phyloP scores from a whole-genome alignment of 2,113 vertebrate genomes.

The Peromyscus maniculatus region DNA sequence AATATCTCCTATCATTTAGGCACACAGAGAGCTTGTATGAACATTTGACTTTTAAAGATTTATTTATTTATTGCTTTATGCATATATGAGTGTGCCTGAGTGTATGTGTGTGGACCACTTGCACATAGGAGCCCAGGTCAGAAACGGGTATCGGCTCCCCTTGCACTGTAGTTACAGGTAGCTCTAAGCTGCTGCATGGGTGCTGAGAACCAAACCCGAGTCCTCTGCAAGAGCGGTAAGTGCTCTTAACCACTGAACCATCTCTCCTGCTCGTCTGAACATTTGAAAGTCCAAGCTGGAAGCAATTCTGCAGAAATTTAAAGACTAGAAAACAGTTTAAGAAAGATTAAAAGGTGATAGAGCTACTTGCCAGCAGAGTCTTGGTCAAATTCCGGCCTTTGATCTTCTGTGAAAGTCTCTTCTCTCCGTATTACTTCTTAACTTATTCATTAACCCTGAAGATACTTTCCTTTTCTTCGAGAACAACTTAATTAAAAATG shows the following conservation, averaged over 20 bases:
- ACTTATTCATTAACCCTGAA: conserved; percentile 35
- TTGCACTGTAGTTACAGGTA: neutral
- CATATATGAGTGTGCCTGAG: too few species aligned
- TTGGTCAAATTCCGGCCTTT: neutral
- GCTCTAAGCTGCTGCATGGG: neutral
- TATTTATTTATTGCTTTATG: too few species aligned
- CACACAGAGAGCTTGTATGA: neutral
- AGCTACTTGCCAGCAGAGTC: neutral
- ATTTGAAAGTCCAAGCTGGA: conserved; percentile 47
- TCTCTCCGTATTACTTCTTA: neutral
- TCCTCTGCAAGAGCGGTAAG: neutral
- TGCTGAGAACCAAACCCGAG: neutral
- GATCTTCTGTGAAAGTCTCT: neutral
- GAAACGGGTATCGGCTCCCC: neutral
- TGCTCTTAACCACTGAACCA: neutral
- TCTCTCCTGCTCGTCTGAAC: neutral
- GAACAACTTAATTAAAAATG: conserved; percentile 36
- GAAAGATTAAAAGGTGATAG: neutral
- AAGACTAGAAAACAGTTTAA: conserved; percentile 37
- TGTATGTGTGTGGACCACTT: too few species aligned
- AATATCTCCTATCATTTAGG: neutral
- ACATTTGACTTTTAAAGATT: conserved; percentile 2
- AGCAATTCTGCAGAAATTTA: conserved; percentile 44
- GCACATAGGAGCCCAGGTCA: neutral
- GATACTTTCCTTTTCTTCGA: neutral